These are phyloP conservation scores for Thamnophis elegans DNA, from an alignment of 2,797 vertebrate genomes.

Conservation along the genomic window DNA sequence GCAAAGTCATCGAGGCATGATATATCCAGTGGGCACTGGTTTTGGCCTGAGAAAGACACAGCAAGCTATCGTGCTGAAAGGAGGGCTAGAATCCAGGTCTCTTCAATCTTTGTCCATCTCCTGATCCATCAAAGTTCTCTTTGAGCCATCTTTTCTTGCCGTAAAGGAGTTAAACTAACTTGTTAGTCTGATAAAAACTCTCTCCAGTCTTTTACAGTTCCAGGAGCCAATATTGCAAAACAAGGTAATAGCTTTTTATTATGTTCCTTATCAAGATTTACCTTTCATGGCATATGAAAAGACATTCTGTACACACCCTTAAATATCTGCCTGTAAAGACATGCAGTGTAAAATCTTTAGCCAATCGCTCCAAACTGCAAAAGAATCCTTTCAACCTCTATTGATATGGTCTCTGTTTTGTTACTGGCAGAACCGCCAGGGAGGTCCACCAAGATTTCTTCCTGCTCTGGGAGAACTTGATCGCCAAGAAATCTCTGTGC, in stretches of 20 bases:
- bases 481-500: neutral
- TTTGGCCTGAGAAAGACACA: neutral
- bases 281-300: neutral
- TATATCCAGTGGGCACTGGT: neutral
- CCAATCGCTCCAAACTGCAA: neutral
- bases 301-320: neutral
- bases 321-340: neutral
- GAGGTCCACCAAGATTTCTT: neutral
- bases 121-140: neutral
- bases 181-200: neutral
- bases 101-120: neutral
- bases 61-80: neutral
- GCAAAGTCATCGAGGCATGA: neutral
- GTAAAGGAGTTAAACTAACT: neutral
- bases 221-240: neutral
- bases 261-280: neutral
- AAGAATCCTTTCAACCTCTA: neutral
- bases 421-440: neutral
- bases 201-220: neutral
- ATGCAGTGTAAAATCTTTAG: too few species aligned
- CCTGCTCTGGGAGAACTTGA: neutral
- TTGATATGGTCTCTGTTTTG: neutral
- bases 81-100: neutral
- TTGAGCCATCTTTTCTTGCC: neutral
- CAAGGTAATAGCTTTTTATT: neutral